Percentiles rank a stretch among this genome's conserved stretches.
phyloP scores from a whole-genome alignment of 2,888 invertebrate genomes.

The Eupithecia pulchellata region DNA sequence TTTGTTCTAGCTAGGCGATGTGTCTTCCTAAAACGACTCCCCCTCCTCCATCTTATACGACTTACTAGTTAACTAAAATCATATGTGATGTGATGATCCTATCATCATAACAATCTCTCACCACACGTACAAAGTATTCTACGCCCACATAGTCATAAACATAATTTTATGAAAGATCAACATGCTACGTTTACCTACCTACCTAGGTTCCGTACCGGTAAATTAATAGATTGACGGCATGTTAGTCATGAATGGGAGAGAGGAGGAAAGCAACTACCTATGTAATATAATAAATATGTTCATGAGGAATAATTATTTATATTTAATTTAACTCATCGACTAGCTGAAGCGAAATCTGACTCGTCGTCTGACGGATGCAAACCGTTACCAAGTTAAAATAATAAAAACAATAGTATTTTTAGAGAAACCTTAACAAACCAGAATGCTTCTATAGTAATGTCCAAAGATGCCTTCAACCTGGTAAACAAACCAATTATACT shows the following conservation, averaged over 20 bases:
- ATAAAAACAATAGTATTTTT: background rate
- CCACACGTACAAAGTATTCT: slow-evolving; percentile 13
- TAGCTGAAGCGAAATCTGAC: background rate
- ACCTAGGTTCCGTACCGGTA: slow-evolving; percentile 24
- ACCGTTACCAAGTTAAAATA: background rate
- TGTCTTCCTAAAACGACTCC: background rate
- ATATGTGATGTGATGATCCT: slow-evolving; percentile 7
- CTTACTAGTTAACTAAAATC: background rate
- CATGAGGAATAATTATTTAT: background rate
- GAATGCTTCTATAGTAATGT: background rate
- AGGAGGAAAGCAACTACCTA: background rate
- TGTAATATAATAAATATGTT: background rate
- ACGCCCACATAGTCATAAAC: slow-evolving; percentile 22
- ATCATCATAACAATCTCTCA: slow-evolving; percentile 20
- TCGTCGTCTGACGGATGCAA: background rate
- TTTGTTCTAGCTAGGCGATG: background rate
- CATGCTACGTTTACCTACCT: slow-evolving; percentile 26
- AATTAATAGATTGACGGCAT: slow-evolving; percentile 28
- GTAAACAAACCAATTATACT: background rate
- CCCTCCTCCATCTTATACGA: background rate
- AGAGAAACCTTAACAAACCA: background rate
- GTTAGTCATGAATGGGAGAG: slow-evolving; percentile 3
- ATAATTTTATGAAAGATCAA: slow-evolving; percentile 24
- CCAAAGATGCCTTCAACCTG: background rate
- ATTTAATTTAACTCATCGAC: too few relatives aligned